Base-by-base conservation (phyloP, 2,888 invertebrate species). In the Nasonovia ribisnigri region DNA sequence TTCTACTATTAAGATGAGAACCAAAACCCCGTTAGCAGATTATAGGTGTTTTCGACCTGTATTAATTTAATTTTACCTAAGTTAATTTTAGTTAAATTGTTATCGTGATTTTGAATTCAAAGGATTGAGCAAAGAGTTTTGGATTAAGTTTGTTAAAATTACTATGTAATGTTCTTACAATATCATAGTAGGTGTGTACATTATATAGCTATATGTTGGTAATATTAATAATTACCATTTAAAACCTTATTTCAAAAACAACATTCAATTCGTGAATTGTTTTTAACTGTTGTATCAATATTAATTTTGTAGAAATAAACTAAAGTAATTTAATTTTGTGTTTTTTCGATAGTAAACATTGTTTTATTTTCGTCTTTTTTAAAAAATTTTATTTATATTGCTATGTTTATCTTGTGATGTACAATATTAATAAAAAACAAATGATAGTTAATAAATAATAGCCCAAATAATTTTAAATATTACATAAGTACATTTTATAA, bases 1-100 rank as follows among this genome's bases (percentile, higher is more conserved):
- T 48, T 36, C 13, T 48, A 10, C 36, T 57, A n/a, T 86, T n/a
- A 46, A 46, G 46, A 87, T 16, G 36, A 87, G 4, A 48, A 87
- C 60, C 48, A 13, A 87, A 92, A 92, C 42, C 42, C 87, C 48
- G 5, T 48, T 29, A 29, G 60, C 6, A 67, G 92, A 67, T 92
- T 92, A 87, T 10, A 42, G 48, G 46, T 51, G 42, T 88, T 92
- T n/a, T 60, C 87, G 36, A 60, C 60, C 67, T 51, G 29, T 92
- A 88, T 48, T 51, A 88, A 67, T 92, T 67, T 87, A 48, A 67
- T 67, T 42, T 26, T 48, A 48, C 51, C 42, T 20, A 54, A 46
- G 46, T 48, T 67, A 46, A 87, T 67, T 54, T 54, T 60, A 60
- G 46, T 26, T 42, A 60, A 36, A 60, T 87, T 60, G 60, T 48